These are phyloP conservation scores for Morelia viridis DNA, from an alignment of 2,797 vertebrate genomes.

Conservation along the genomic window DNA sequence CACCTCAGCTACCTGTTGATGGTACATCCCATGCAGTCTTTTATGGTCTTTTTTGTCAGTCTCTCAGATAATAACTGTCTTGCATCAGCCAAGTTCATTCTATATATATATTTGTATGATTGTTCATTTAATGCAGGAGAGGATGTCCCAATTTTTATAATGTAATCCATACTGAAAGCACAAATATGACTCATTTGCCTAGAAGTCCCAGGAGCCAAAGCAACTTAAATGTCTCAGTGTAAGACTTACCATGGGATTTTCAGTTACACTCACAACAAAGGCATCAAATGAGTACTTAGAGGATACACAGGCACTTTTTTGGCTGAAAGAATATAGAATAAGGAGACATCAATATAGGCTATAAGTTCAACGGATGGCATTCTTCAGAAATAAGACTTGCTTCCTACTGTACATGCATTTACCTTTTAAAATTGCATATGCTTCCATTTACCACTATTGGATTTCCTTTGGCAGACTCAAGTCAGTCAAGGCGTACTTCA, in stretches of 20 bases:
- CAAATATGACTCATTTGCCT: constrained; percentile 42
- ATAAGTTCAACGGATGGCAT: constrained; percentile 32
- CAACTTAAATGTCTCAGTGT: constrained; percentile 49
- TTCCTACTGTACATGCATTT: constrained; percentile 45
- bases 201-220: constrained; percentile 42
- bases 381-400: constrained; percentile 37
- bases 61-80: not conserved
- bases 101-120: constrained; percentile 30
- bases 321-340: constrained; percentile 38
- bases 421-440: constrained; percentile 27
- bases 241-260: constrained; percentile 45
- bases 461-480: constrained; percentile 20
- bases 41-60: not conserved
- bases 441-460: constrained; percentile 36
- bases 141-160: constrained; percentile 30
- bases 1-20: no score
- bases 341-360: not conserved
- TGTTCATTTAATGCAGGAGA: constrained; percentile 50
- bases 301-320: constrained; percentile 48
- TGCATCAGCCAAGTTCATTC: constrained; percentile 27
- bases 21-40: no score
- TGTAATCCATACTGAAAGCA: constrained; percentile 33
- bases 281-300: constrained; percentile 37
- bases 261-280: constrained; percentile 43
- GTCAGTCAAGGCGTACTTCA: not conserved